A percentile compares a stretch with the other conserved stretches of the same genome.
phyloP scores from a whole-genome alignment of 2,888 invertebrate species.

The Mimas tiliae region DNA sequence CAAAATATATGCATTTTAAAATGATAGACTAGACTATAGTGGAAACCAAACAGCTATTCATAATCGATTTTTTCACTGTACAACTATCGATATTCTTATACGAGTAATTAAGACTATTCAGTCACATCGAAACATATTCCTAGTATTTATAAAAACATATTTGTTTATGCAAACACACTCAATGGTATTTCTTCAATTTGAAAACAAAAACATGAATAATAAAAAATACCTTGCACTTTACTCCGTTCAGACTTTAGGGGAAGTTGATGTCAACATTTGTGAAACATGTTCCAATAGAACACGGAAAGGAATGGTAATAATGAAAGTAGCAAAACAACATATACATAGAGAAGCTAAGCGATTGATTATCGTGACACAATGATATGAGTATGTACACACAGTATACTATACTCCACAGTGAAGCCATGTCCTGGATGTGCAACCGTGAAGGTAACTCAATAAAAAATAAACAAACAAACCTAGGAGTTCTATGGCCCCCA shows the following conservation, averaged over 20 bases:
- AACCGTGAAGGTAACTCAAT: conserved; percentile 73
- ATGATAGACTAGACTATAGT: too few relatives aligned
- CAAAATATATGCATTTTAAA: not conserved
- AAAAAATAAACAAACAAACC: conserved; percentile 85
- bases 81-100: not conserved
- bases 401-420: conserved; percentile 39
- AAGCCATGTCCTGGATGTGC: conserved; percentile 61
- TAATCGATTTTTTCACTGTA: not conserved
- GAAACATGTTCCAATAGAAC: conserved; percentile 3
- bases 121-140: not conserved
- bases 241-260: not conserved
- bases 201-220: not conserved
- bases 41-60: too few relatives aligned
- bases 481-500: conserved; percentile 88
- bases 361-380: conserved; percentile 53
- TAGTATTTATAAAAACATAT: too few relatives aligned
- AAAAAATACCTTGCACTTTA: not conserved
- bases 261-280: not conserved
- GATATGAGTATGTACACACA: conserved; percentile 41
- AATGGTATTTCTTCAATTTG: too few relatives aligned
- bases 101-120: too few relatives aligned
- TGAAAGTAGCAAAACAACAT: conserved; percentile 27
- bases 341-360: conserved; percentile 62
- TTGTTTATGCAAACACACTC: too few relatives aligned
- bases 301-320: conserved; percentile 23